A percentile compares a stretch with the other conserved stretches of the same genome.
phyloP scores from a whole-genome alignment of 30 jellyfish, hydroid and myxozoan genomes.

The Chrysaora quinquecirrha region DNA sequence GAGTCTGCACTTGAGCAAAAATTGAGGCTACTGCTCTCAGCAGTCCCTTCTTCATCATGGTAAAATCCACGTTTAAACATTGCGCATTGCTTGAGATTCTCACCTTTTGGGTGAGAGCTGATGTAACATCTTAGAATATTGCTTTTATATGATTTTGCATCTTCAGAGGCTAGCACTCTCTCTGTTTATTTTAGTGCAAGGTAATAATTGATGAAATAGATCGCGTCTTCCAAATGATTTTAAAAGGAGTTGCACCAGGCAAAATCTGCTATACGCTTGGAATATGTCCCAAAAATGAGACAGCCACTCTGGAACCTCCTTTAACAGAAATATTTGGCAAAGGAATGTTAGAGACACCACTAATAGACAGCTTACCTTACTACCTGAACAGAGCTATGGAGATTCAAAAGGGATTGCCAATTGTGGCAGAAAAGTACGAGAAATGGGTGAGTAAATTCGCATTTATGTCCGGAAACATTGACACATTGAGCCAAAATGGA shows the following conservation, averaged over 20 bases:
- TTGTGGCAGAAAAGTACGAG: constrained; percentile 16
- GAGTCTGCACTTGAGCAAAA: no score
- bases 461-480: no score
- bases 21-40: no score
- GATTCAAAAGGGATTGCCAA: constrained; percentile 22
- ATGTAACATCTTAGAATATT: no score
- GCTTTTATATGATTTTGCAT: no score
- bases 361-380: not conserved
- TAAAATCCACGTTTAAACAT: no score
- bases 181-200: constrained; percentile 42
- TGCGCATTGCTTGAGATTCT: no score
- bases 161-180: no score
- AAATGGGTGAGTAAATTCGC: not conserved
- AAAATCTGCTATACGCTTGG: constrained; percentile 41
- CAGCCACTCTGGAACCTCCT: not conserved
- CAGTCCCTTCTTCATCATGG: no score
- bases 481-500: no score
- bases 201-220: constrained; percentile 22
- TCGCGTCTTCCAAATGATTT: constrained; percentile 30
- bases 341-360: not conserved
- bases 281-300: constrained; percentile 37
- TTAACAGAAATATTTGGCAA: not conserved
- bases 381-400: constrained; percentile 5
- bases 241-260: constrained; percentile 56
- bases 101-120: no score